Conservation (phyloP, 2,888 invertebrate species). For the Linnaemya vulpina region DNA sequence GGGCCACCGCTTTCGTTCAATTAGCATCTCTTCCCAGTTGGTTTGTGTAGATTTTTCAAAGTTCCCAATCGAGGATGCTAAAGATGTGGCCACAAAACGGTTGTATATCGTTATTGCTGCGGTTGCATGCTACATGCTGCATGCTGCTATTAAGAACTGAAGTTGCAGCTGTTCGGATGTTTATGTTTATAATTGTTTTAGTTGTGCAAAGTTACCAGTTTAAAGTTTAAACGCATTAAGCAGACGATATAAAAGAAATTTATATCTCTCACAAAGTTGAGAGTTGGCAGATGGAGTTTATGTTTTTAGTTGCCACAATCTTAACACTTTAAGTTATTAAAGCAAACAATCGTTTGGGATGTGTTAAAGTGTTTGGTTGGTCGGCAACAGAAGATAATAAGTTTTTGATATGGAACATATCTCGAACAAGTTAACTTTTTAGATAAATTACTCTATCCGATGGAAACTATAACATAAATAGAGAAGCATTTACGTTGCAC, state of each 20-base stretch:
- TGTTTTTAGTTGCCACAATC: background rate
- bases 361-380: background rate
- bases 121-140: background rate
- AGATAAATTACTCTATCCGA: too few species aligned
- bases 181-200: conserved; percentile 65
- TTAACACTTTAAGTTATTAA: conserved; percentile 27
- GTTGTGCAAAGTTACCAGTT: conserved; percentile 37
- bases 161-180: conserved; percentile 33
- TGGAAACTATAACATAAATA: too few species aligned
- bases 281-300: conserved; percentile 18
- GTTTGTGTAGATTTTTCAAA: conserved; percentile 8
- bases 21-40: background rate
- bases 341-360: background rate
- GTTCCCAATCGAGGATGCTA: conserved; percentile 13
- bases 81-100: conserved; percentile 56
- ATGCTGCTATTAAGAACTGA: conserved; percentile 22
- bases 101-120: conserved; percentile 22
- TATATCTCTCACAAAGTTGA: conserved; percentile 8
- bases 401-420: too few species aligned
- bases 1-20: background rate
- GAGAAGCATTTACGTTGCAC: too few species aligned
- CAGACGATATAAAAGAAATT: conserved; percentile 15
- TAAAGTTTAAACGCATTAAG: conserved; percentile 60
- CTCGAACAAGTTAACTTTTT: too few species aligned
- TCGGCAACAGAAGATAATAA: background rate